Evolutionary conservation across 2,797 vertebrate genomes (phyloP), one percentile per base, ranked within the genome.

Genomic region (Gymnopithys bicolor): DNA sequence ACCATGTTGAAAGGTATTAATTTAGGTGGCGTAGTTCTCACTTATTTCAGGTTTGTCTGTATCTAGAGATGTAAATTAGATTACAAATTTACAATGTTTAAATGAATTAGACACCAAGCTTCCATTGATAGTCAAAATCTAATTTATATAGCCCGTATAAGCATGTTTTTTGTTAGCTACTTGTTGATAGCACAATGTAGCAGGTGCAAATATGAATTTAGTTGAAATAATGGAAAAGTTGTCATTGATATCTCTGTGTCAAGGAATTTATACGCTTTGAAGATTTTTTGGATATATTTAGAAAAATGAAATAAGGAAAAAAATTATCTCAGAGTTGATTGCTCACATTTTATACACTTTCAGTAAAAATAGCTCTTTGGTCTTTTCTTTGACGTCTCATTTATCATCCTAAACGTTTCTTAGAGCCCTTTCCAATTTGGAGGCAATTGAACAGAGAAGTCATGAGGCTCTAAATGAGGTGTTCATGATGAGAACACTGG

Each of bases 401-500:
- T 66, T 79, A 52, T 81, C 39, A 80, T 23, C 73, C 70, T 93
- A 46, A 82, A 51, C 13, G 8, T 22, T 55, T 69, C 35, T 90
- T 80, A 13, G 27, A 68, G 17, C 45, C 55, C 5, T 67, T 43
- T 73, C 78, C 55, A n/a, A 6, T 49, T 79, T 66, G 68, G 66
- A 95, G 67, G 64, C 87, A 93, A 76, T 33, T 90, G 75, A 94
- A 52, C 51, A 76, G 55, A 74, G 68, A 39, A 80, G 19, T 84
- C 37, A 41, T 62, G 88, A 84, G 66, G n/a, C 56, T 85, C 52
- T 66, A 30, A 93, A 67, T 32, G 48, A 56, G 33, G 11, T 19
- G 55, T 17, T 90, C 69, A 18, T 41, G n/a, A 67, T 67, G 35
- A 91, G 95, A 97, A 71, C 75, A 55, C 46, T 94, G 89, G 37